Conservation (phyloP, 2,888 invertebrate species). For the Platerodrilus igneus region DNA sequence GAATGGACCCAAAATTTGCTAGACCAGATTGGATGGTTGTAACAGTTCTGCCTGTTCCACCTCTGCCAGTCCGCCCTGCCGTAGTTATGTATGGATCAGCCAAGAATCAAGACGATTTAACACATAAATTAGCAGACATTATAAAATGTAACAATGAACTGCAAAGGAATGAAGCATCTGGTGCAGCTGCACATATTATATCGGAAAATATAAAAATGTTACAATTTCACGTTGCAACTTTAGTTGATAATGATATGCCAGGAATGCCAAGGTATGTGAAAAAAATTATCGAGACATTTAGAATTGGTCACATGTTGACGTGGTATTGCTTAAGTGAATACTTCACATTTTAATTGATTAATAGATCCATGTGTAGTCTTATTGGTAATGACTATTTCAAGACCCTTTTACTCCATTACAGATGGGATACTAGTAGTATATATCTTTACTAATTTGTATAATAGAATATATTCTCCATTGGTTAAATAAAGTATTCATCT, state of each 20-base stretch:
- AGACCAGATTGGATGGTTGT: constrained; percentile 99
- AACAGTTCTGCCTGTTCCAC: constrained; percentile 96
- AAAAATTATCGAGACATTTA: constrained; percentile 9
- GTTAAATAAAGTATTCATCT: too few species aligned
- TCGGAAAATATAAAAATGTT: constrained; percentile 95
- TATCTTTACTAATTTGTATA: too few species aligned
- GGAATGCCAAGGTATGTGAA: constrained; percentile 74
- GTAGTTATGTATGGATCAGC: constrained; percentile 99
- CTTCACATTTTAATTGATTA: not conserved
- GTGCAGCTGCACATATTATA: constrained; percentile 96
- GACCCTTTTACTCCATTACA: too few species aligned
- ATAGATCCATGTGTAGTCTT: too few species aligned
- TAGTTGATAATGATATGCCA: constrained; percentile 98
- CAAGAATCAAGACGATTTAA: constrained; percentile 97
- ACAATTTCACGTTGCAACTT: constrained; percentile 97
- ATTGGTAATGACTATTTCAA: too few species aligned
- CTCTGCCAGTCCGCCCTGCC: constrained; percentile 92
- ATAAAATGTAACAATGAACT: constrained; percentile 98
- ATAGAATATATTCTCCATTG: too few species aligned
- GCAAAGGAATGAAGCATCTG: constrained; percentile 89
- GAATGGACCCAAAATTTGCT: constrained; percentile 96
- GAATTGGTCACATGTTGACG: too few species aligned
- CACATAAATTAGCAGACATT: constrained; percentile 97
- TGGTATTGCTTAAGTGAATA: too few species aligned
- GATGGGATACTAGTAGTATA: too few species aligned